Evolutionary conservation across 1,140 invertebrate genomes (phyloP), one percentile per base, ranked within the genome.

Genomic region (Anastrepha obliqua): DNA sequence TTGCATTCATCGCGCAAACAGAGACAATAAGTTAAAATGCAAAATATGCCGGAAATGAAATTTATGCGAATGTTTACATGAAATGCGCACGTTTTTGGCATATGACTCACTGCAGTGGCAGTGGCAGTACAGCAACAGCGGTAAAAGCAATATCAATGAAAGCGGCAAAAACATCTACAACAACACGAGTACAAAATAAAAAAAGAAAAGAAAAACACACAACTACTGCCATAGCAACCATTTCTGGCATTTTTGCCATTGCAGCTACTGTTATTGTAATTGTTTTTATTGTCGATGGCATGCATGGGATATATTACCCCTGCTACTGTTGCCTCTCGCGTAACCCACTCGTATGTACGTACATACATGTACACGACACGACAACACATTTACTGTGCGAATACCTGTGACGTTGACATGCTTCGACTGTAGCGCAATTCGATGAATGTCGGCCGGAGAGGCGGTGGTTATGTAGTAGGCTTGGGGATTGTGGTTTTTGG

Each of bases 61-160:
- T 86, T 86, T 86, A 86, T 86, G 62, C 85, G 85, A 86, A 86
- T 86, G 85, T 86, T 86, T 86, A 86, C 85, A 44, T 65, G 85
- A 86, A 86, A 86, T 55, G 74, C 59, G 58, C 85, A 86, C 85
- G 85, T 86, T 86, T 86, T 86, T 86, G 85, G 85, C 85, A 62
- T 81, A 29, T 81, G 51, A 55, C 44, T 81, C 74, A 55, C 74
- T 81, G 74, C 74, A 81, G 74, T n/a, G 47, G 3, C 44, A 51
- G 17, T 17, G 11, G 51, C 17, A 51, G 5, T 2, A 7, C 8
- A 11, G 9, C 17, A 44, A 3, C 3, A n/a, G 67, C 39, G 44
- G 29, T 74, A 47, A 13, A 6, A 74, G 65, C 39, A 74, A n/a
- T 42, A 44, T 74, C 70, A 20, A 39, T 67, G 29, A 42, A n/a